Evolutionary conservation across 2,888 invertebrate species (phyloP).

Genomic region (Nasonia oneida): DNA sequence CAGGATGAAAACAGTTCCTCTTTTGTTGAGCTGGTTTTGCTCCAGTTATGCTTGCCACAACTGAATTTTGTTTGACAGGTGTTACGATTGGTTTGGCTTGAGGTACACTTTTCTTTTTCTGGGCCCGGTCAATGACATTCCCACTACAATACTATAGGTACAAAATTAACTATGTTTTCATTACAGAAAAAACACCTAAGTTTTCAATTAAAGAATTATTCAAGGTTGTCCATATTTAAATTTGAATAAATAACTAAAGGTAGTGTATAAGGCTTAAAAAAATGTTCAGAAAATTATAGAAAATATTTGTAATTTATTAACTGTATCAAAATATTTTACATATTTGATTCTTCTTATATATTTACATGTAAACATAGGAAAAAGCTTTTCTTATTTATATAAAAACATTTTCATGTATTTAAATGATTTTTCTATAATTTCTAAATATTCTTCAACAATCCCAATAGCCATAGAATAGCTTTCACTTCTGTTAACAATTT

Average conservation of each 20-base stretch:
- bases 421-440: slow-evolving; percentile 64
- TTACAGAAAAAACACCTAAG: background rate
- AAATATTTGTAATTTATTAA: slow-evolving; percentile 37
- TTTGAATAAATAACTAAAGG: background rate
- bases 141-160: slow-evolving; percentile 74
- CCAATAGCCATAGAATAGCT: slow-evolving; percentile 70
- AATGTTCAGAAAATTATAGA: slow-evolving; percentile 1
- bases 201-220: background rate
- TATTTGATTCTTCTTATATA: background rate
- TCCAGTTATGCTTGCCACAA: slow-evolving; percentile 74
- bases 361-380: slow-evolving; percentile 10
- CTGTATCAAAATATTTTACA: slow-evolving; percentile 28
- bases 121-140: slow-evolving; percentile 75
- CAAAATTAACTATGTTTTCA: background rate
- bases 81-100: slow-evolving; percentile 74
- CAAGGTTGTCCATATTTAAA: background rate
- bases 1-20: slow-evolving; percentile 95
- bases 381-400: slow-evolving; percentile 45
- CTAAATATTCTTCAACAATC: slow-evolving; percentile 70
- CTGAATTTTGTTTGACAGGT: slow-evolving; percentile 70
- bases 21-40: slow-evolving; percentile 80
- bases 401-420: slow-evolving; percentile 42
- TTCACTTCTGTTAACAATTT: slow-evolving; percentile 62
- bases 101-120: slow-evolving; percentile 74
- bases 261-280: background rate